phyloP scores from a whole-genome alignment of 2,888 invertebrate genomes.

The Plebejus melissa region DNA sequence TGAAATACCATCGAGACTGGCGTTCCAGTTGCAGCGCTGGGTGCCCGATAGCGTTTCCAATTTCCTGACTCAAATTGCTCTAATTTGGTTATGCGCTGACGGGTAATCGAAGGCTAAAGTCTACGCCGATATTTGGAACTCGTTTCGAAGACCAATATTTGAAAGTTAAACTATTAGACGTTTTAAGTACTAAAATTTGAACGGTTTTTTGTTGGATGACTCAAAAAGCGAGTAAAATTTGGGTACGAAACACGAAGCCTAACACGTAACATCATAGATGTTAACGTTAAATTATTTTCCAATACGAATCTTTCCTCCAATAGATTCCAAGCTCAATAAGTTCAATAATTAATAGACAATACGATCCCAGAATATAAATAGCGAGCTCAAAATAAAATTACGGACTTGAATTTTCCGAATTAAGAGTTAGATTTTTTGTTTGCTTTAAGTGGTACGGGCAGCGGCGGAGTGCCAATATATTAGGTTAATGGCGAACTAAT shows the following conservation, averaged over 20 bases:
- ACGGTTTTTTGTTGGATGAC: background rate
- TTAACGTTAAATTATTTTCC: background rate
- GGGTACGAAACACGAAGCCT: background rate
- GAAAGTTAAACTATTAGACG: constrained; percentile 13
- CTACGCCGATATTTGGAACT: constrained; percentile 48
- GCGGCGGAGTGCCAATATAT: constrained; percentile 58
- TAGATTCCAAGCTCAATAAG: background rate
- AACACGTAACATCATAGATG: background rate
- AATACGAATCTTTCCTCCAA: background rate
- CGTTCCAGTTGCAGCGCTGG: constrained; percentile 61
- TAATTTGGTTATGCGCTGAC: constrained; percentile 76
- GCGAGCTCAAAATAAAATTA: constrained; percentile 45
- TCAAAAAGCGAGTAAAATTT: background rate
- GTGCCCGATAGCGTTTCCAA: constrained; percentile 74
- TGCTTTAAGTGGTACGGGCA: constrained; percentile 48
- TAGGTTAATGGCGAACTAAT: constrained; percentile 70
- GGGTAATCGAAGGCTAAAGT: constrained; percentile 66
- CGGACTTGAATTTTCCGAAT: constrained; percentile 44
- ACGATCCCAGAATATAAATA: constrained; percentile 41
- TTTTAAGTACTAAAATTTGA: constrained; percentile 17
- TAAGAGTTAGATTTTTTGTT: constrained; percentile 51
- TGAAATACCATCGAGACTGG: constrained; percentile 68
- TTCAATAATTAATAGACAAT: constrained; percentile 35
- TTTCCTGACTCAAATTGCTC: constrained; percentile 79
- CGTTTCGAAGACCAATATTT: constrained; percentile 16